Evolutionary conservation across 2,113 vertebrate genomes (phyloP).

Genomic region (Lamprotornis superbus): DNA sequence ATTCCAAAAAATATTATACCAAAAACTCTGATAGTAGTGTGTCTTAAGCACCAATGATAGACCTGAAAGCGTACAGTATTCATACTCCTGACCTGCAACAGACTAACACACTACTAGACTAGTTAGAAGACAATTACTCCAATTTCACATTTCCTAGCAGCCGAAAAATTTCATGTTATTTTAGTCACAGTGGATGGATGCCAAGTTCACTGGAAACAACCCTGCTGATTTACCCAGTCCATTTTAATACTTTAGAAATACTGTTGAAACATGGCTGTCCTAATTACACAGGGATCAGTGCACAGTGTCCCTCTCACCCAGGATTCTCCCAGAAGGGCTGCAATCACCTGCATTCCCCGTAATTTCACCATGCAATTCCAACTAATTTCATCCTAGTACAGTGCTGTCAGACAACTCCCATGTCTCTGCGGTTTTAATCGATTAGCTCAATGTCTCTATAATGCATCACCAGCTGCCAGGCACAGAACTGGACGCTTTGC

Average conservation of each 20-base stretch:
- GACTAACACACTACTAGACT: slow-evolving; percentile 71
- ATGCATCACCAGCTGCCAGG: slow-evolving; percentile 92
- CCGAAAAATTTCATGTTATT: slow-evolving; percentile 89
- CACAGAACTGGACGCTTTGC: slow-evolving; percentile 81
- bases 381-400: slow-evolving; percentile 96
- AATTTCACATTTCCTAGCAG: slow-evolving; percentile 89
- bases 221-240: slow-evolving; percentile 77
- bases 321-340: slow-evolving; percentile 83
- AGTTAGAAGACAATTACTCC: slow-evolving; percentile 88
- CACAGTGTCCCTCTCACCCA: slow-evolving; percentile 81
- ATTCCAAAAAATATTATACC: neutral
- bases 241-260: slow-evolving; percentile 87
- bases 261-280: slow-evolving; percentile 85
- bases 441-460: slow-evolving; percentile 94
- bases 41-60: neutral
- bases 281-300: slow-evolving; percentile 89
- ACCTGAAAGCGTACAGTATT: neutral
- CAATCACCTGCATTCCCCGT: slow-evolving; percentile 88
- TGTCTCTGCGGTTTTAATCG: slow-evolving; percentile 94
- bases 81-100: slow-evolving; percentile 39
- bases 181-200: slow-evolving; percentile 84
- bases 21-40: neutral
- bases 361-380: slow-evolving; percentile 86
- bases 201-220: slow-evolving; percentile 85
- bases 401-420: slow-evolving; percentile 93